phyloP scores from a whole-genome alignment of 2,113 vertebrate species.

The Carettochelys insculpta region DNA sequence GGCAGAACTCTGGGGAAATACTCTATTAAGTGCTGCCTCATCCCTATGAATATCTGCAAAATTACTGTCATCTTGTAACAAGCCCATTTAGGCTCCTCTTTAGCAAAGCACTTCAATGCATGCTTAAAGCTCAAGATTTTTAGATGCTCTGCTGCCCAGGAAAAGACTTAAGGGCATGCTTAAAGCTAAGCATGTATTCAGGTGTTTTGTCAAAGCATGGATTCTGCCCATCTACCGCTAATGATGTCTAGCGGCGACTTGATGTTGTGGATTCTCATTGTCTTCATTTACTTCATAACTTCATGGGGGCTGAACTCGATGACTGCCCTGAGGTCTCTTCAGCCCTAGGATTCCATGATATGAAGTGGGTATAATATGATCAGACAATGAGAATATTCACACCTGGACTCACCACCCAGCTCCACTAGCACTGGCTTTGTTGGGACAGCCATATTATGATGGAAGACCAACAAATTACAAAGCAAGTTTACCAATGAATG shows the following conservation, averaged over 20 bases:
- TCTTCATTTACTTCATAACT: background rate
- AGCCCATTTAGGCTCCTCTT: background rate
- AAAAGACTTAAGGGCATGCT: background rate
- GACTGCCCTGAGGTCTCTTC: no score
- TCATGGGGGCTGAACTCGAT: no score
- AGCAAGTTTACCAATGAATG: conserved; percentile 56
- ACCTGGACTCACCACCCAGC: background rate
- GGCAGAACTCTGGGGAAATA: conserved; percentile 51
- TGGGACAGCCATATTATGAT: conserved; percentile 39
- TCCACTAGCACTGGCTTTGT: background rate
- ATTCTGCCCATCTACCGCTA: background rate
- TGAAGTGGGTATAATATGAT: background rate
- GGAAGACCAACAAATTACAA: conserved; percentile 11
- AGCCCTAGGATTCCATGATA: no score
- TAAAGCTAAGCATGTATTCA: background rate
- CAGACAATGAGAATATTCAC: background rate
- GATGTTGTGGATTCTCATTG: background rate
- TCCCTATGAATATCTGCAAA: background rate
- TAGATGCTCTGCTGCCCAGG: background rate
- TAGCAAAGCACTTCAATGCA: background rate
- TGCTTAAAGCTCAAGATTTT: background rate
- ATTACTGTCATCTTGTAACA: background rate
- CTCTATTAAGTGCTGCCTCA: conserved; percentile 43
- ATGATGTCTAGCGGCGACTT: no score
- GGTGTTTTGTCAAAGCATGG: background rate